Evolutionary conservation across 2,797 vertebrate genomes (phyloP), one percentile per base, ranked within the genome.

Genomic region (Platyrinchus mystaceus): DNA sequence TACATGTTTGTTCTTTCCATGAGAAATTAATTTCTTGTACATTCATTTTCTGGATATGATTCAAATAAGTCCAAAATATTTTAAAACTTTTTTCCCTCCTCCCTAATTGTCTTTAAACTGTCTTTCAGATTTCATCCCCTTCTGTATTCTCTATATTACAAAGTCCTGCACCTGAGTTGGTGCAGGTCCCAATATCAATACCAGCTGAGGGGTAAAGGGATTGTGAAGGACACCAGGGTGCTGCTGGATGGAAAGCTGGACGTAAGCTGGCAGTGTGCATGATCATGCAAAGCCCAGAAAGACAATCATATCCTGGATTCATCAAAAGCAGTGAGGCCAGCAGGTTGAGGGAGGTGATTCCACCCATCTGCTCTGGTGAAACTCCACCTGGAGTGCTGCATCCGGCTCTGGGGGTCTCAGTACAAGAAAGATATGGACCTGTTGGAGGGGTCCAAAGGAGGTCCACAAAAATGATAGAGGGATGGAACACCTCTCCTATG

Each of bases 361-460:
- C 7, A 6, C 15, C 10, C 22, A 5, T 30, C 49, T 2, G 1
- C 28, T 59, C 18, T 32, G 8, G 13, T 41, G 49, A 53, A 36
- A 49, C 9, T 3, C 3, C 12, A 5, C 7, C 7, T 39, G n/a
- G 6, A 63, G 10, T 19, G 12, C 3, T 16, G 6, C 1, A 1
- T 44, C 23, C 15, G 30, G 12, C 16, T 68, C 66, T 62, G 56
- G 28, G 8, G 14, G 5, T 12, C 9, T 47, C 62, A 58, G 16
- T 3, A 34, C 7, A 82, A 7, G 27, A 80, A 74, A 47, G 24
- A 59, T 18, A 17, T 6, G 12, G 13, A 66, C 14, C 22, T 64
- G 14, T 13, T 66, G 37, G 26, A 74, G 3, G 3, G 6, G 28
- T 62, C 26, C 13, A 53, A 49, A 56, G 13, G 10, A 74, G 17